Base-by-base conservation (phyloP, 2,888 invertebrate species). In the Boloria euphrosyne region DNA sequence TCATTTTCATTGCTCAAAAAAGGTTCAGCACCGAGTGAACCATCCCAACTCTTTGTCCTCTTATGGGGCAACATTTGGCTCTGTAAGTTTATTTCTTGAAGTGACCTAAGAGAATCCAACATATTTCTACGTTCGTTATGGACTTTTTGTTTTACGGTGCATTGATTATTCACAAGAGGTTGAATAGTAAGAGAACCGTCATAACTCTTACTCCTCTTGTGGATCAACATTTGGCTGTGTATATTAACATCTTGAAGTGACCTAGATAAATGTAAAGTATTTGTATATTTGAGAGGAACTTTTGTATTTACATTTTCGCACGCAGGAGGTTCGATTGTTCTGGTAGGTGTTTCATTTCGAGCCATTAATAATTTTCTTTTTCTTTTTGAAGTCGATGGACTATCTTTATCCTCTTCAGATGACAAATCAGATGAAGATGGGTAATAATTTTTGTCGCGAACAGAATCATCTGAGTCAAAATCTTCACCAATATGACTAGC, bases 11-110 rank as follows among this genome's bases (percentile, higher is more conserved):
- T 47, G 47, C 47, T 47, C 47, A 47, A 47, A 47, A 47, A 47
- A 22, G 47, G 47, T 47, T 47, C 47, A 47, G 4, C 47, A 47
- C 47, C 13, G 47, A 47, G 47, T 47, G 47, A 47, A 47, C 47
- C 47, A 47, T 47, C 47, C 47, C 47, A 47, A 47, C 47, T 47
- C 47, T 47, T 47, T 47, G 47, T 47, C 47, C 47, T 47, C 47
- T 47, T 47, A 16, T 47, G 47, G 6, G 47, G 47, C 47, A 47
- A 47, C 6, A 47, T 47, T 47, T 14, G 47, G 47, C 47, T 47
- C 47, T 47, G 47, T 47, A 47, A 47, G 47, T 47, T 47, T 47
- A 47, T 47, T n/a, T 47, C 47, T 47, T 47, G 14, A 47, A 47
- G 47, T 47, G 47, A 47, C 47, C 47, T 47, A 47, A 47, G 47